phyloP scores from a whole-genome alignment of 2,888 invertebrate species.

The Troilus luridus region DNA sequence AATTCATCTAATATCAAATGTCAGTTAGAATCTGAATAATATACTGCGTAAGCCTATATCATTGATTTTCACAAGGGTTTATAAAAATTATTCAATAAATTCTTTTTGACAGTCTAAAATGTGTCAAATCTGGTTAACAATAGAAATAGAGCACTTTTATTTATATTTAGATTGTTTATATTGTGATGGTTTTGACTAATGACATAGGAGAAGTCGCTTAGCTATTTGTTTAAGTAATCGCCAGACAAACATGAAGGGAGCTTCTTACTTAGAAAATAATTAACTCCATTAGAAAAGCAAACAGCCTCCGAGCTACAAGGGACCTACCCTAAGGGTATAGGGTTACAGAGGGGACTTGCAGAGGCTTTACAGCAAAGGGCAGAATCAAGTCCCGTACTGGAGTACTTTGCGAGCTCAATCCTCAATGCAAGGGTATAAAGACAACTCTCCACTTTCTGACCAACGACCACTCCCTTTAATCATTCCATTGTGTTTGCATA shows the following conservation, averaged over 20 bases:
- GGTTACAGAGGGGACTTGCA: background rate
- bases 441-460: background rate
- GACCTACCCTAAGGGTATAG: background rate
- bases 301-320: background rate
- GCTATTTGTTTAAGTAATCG: background rate
- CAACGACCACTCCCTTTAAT: background rate
- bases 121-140: no score
- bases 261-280: background rate
- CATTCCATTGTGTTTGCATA: no score
- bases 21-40: no score
- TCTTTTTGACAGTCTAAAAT: no score
- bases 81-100: no score
- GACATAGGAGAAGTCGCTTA: background rate
- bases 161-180: background rate
- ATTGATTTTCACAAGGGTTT: no score
- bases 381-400: background rate
- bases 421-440: background rate
- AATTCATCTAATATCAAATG: no score
- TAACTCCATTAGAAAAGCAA: conserved; percentile 5
- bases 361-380: background rate
- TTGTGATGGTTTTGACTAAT: background rate
- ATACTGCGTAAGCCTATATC: no score
- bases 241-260: background rate
- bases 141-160: no score
- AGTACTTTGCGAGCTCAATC: background rate